Conservation (phyloP, 1,140 invertebrate genomes). For the Amyelois transitella region DNA sequence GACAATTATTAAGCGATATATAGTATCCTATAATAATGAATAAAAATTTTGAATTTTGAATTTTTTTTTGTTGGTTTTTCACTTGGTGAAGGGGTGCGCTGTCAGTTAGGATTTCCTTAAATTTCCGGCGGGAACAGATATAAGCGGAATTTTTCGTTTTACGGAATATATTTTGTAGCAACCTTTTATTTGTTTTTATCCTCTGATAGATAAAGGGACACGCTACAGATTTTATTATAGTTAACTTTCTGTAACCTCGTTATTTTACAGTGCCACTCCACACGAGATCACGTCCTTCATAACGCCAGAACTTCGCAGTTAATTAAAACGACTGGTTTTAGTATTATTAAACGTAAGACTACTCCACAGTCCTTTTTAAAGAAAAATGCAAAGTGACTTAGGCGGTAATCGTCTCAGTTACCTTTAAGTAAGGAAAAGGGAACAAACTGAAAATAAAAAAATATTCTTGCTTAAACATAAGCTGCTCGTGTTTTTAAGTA, state of each 20-base stretch:
- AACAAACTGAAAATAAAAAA: neutral
- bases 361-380: neutral
- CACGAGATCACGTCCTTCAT: neutral
- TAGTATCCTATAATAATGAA: too few species aligned
- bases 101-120: too few species aligned
- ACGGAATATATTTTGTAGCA: too few species aligned
- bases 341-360: neutral
- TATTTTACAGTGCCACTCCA: neutral
- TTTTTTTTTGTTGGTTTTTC: too few species aligned
- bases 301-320: neutral
- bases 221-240: neutral
- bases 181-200: too few species aligned
- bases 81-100: too few species aligned
- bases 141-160: too few species aligned
- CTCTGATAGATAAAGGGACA: too few species aligned
- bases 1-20: too few species aligned
- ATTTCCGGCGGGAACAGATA: too few species aligned
- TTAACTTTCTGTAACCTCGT: neutral
- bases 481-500: too few species aligned
- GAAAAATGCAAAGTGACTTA: neutral
- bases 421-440: neutral
- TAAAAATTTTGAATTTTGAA: too few species aligned
- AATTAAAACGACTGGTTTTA: neutral
- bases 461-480: neutral
- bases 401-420: neutral